These are phyloP conservation scores for Uropsilus gracilis DNA, from an alignment of 2,113 vertebrate genomes.

Conservation along the genomic window DNA sequence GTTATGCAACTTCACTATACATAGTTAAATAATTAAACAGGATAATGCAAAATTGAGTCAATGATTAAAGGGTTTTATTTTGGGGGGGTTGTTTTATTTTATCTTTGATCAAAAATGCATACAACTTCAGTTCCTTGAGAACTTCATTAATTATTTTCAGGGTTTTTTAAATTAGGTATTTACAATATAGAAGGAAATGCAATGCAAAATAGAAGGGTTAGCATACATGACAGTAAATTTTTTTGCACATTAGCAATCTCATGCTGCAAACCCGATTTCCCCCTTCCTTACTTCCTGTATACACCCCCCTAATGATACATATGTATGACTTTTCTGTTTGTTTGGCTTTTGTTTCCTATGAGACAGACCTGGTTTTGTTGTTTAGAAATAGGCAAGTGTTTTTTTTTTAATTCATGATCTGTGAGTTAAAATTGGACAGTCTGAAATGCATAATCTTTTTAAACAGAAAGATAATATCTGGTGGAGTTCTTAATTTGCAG, in stretches of 20 bases:
- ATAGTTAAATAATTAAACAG: not conserved
- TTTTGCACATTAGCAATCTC: constrained; percentile 59
- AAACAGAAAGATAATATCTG: constrained; percentile 61
- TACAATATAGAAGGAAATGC: constrained; percentile 76
- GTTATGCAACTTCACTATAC: not conserved
- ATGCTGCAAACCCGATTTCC: not conserved
- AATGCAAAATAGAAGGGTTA: constrained; percentile 62
- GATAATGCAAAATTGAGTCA: not conserved
- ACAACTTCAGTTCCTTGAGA: constrained; percentile 59
- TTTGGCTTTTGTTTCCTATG: constrained; percentile 67
- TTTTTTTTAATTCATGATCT: constrained; percentile 68
- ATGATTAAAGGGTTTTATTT: not conserved
- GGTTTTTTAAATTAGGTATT: constrained; percentile 74
- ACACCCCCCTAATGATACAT: not conserved
- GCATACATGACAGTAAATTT: constrained; percentile 67
- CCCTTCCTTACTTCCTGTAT: constrained; percentile 71
- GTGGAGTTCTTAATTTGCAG: constrained; percentile 64
- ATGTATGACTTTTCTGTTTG: constrained; percentile 67
- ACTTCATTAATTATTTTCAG: constrained; percentile 27
- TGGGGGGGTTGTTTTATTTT: not conserved
- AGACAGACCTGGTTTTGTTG: constrained; percentile 57
- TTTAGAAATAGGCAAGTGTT: constrained; percentile 77
- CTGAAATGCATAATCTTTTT: constrained; percentile 71
- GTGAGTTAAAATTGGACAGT: constrained; percentile 68
- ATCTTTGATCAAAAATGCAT: not conserved